A percentile compares a stretch with the other conserved stretches of the same genome.
These are phyloP conservation scores for Eugnorisma glareosa DNA, from an alignment of 2,888 invertebrate genomes.

Conservation along the genomic window DNA sequence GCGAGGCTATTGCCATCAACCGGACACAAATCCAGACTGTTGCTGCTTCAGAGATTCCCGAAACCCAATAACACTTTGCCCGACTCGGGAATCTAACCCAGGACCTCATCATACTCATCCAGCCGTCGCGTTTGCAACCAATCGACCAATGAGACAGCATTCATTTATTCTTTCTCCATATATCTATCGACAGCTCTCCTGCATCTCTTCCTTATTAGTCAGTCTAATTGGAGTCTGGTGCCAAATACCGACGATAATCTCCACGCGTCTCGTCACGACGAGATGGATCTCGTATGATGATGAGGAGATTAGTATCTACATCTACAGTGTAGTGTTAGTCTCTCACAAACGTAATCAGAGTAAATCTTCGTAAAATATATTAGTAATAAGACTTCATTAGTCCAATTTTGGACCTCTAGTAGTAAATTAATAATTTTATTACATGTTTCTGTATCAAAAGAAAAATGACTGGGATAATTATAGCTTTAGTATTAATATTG, in stretches of 20 bases:
- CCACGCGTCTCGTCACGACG: constrained; percentile 31
- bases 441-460: background rate
- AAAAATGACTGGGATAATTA: background rate
- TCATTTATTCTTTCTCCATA: constrained; percentile 2
- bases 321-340: constrained; percentile 11
- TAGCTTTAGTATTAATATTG: background rate
- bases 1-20: no score
- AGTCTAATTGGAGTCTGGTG: constrained; percentile 41
- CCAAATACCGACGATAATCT: constrained; percentile 49
- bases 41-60: no score
- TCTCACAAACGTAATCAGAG: background rate
- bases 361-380: background rate
- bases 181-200: constrained; percentile 8
- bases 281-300: constrained; percentile 44
- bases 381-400: background rate
- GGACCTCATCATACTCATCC: no score
- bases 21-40: no score
- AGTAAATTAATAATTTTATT: background rate
- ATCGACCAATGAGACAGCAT: no score
- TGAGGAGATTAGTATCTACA: constrained; percentile 37
- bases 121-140: no score
- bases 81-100: no score
- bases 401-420: background rate
- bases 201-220: constrained; percentile 15
- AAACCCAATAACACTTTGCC: no score